These are phyloP conservation scores for Pegea sp. DNA, from an alignment of 23 tunicate genomes.

Conservation along the genomic window DNA sequence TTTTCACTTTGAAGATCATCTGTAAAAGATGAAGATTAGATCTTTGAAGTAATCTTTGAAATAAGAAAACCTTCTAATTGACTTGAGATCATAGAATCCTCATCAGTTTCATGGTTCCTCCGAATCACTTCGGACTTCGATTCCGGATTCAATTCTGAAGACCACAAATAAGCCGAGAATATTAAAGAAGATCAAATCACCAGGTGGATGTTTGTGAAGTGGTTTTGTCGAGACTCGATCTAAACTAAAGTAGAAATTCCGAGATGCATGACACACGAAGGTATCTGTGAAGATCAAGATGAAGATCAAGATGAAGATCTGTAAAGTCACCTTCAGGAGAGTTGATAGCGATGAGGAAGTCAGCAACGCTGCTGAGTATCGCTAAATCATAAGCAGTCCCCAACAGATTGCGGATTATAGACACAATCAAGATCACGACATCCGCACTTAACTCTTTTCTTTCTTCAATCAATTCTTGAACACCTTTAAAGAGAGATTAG, in stretches of 20 bases:
- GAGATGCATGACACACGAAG: conserved; percentile 48
- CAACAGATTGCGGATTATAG: conserved; percentile 48
- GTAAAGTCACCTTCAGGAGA: conserved; percentile 50
- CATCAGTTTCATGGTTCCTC: neutral
- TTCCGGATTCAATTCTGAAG: neutral
- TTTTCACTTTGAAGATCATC: no score
- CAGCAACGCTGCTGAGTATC: conserved; percentile 29
- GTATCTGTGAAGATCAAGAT: conserved; percentile 21
- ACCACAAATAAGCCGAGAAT: no score
- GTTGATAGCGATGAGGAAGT: conserved; percentile 68
- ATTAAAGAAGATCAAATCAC: no score
- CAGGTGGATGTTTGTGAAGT: no score
- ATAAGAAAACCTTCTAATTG: no score
- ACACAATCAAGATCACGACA: conserved; percentile 23
- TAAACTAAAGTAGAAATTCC: conserved; percentile 69
- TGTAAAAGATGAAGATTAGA: no score
- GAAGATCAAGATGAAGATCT: neutral
- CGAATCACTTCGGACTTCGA: no score
- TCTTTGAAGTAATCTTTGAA: no score
- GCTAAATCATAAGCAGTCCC: conserved; percentile 64
- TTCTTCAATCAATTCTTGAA: conserved; percentile 44
- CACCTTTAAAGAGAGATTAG: conserved; percentile 7
- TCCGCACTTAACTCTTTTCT: neutral
- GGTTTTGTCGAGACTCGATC: neutral
- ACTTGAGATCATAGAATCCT: neutral